Base-by-base conservation (phyloP, 2,888 invertebrate species). In the Polylopha cassiicola region DNA sequence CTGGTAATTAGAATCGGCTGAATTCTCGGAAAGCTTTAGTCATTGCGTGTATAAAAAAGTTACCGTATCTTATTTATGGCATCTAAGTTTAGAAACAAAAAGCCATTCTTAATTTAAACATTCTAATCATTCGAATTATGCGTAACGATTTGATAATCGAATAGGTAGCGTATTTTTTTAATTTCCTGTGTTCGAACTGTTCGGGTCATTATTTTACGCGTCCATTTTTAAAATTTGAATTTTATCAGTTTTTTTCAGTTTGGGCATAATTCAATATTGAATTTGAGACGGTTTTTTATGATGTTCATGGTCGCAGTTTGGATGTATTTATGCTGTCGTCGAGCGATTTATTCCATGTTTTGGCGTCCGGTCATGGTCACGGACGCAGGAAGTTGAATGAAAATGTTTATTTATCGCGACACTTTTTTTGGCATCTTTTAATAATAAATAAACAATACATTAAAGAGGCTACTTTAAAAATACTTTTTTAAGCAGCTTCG, bases 291-390 rank as follows among this genome's bases (percentile, higher is more conserved):
- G n/a, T n/a, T n/a, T 36, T 41, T 15, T 36, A 41, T 30, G 11
- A 28, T 18, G 27, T 7, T 26, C 41, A 36, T 26, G 41, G 41
- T 10, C 41, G 13, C 11, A 11, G 21, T 41, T 30, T 9, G 9
- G 14, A 41, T 41, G 29, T 36, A 41, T 41, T 17, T 41, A 41
- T 41, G 29, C 30, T 20, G 20, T 16, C 8, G 29, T 8, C 3
- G 10, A 39, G 26, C 34, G 26, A 41, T 41, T 41, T 41, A 30
- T 41, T 6, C 24, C 7, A 16, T 20, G 4, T 30, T 41, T 36
- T 34, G 28, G 33, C 39, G 18, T 10, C 23, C 28, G 34, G 41
- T 41, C 41, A 41, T 21, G 41, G 41, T 30, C 41, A 41, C 11
- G 34, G 41, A 21, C 36, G 22, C 16, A 41, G 41, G 41, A 41